Base-by-base conservation (phyloP, 1,140 invertebrate species). In the Triops longicaudatus region DNA sequence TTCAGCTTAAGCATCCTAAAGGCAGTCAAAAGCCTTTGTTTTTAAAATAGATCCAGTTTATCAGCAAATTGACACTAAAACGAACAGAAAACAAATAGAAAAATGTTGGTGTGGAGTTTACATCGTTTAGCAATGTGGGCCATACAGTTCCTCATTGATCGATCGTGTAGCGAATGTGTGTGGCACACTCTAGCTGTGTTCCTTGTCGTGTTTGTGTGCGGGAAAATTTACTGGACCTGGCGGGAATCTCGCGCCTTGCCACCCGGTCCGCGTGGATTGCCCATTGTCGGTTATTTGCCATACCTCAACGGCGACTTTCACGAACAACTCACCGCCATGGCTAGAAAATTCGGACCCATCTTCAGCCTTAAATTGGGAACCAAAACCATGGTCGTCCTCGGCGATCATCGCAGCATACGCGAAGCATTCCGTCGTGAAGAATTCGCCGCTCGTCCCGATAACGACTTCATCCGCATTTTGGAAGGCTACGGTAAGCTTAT, bases 221-320 rank as follows among this genome's bases (percentile, higher is more conserved):
- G 63, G 31, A 42, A 42, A n/a, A 26, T 72, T 7, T 77, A 74
- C 72, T 27, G 31, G 14, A 22, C 50, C 14, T 77, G 76, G 76
- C 76, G 37, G 22, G 72, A 71, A 41, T 11, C 17, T 1, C 72
- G 77, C 2, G 42, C 78, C 12, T 83, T 94, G 77, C 94, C 94
- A 0, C 94, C 94, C 0, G 94, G 94, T 2, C 94, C 94, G 0
- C 91, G 90, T 90, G 92, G 93, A 1, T 81, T 93, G 12, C 94
- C 94, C 7, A 84, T 95, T 71, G 84, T 94, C 73, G 94, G 94
- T 12, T 95, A 91, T 81, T 84, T 96, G 44, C 90, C 91, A 0
- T 93, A 92, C 83, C 86, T 96, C 79, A 91, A 89, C 76, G 88
- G 87, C 43, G 88, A 91, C 79, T 87, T 91, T 41, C 93, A 96